Base-by-base conservation (phyloP, 2,888 invertebrate genomes). In the Salticus scenicus region DNA sequence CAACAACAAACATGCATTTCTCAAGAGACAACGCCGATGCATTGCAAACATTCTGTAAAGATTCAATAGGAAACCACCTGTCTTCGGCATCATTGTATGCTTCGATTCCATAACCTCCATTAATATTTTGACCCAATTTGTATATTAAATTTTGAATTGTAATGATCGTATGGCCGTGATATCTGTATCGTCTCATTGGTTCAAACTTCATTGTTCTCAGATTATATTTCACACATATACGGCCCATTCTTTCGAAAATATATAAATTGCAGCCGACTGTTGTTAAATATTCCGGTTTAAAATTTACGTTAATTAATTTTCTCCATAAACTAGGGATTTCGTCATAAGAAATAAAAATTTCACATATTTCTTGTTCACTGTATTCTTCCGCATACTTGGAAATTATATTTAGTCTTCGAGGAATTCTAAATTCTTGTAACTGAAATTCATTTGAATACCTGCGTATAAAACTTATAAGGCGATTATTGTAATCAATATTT, bases 1-100 rank as follows among this genome's bases (percentile, higher is more conserved):
- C 81, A 30, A 81, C 57, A 24, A 73, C 81, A 47, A 57, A 69
- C 28, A 80, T 80, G 27, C 37, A 20, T 1, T n/a, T 42, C 17
- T 72, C 42, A 41, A 72, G 7, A 37, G 72, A 41, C 10, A 69
- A 20, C 8, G 51, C 69, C 17, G 31, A 28, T 17, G 8, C 42
- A 10, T 28, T 28, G 24, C n/a, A 14, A 42, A 73, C 66, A 1
- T 64, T 37, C 17, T 28, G 4, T 72, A 74, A 67, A 20, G 24
- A 41, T 10, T 33, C n/a, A 0, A 74, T 30, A 1, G 12, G 7
- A 7, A 51, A 24, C 74, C 74, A 74, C n/a, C 2, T 17, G 14
- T 51, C 69, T 5, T 20, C 51, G 17, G 2, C 10, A 1, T 67
- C 37, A 57, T 74, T 17, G 63, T 69, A 81, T 4, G 10, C 7